These are phyloP conservation scores for Drosophila greeni DNA, from an alignment of 2,888 invertebrate species.

Conservation along the genomic window DNA sequence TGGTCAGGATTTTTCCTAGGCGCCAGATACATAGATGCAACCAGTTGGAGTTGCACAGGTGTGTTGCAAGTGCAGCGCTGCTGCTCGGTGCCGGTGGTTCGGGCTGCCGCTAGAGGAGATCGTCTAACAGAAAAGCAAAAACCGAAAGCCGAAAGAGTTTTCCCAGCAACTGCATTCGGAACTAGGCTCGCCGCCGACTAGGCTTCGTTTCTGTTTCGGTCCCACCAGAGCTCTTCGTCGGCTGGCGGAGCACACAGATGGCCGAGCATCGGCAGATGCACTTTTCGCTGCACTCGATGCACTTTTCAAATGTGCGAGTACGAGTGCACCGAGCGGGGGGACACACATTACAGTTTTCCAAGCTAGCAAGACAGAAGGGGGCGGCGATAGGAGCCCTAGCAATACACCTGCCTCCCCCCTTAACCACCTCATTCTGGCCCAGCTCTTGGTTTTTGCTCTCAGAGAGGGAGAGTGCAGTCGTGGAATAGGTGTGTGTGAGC, in stretches of 20 bases:
- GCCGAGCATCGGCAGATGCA: slow-evolving; percentile 26
- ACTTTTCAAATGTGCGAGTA: slow-evolving; percentile 69
- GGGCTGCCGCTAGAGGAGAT: slow-evolving; percentile 24
- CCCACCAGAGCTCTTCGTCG: slow-evolving; percentile 32
- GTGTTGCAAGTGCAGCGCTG: slow-evolving; percentile 15
- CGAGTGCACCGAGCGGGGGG: slow-evolving; percentile 26
- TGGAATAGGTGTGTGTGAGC: slow-evolving; percentile 28
- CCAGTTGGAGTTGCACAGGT: slow-evolving; percentile 44
- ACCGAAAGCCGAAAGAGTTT: slow-evolving; percentile 60
- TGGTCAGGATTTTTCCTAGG: slow-evolving; percentile 66
- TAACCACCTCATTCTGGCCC: slow-evolving; percentile 11
- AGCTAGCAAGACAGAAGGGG: slow-evolving; percentile 41
- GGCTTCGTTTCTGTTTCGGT: slow-evolving; percentile 33
- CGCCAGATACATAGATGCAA: slow-evolving; percentile 63
- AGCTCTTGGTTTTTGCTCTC: slow-evolving; percentile 39
- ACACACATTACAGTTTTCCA: slow-evolving; percentile 59
- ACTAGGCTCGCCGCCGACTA: slow-evolving; percentile 54
- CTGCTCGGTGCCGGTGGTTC: slow-evolving; percentile 5
- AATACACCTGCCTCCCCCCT: not conserved
- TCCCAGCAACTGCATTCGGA: slow-evolving; percentile 64
- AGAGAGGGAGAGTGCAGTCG: slow-evolving; percentile 21
- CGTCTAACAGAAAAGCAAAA: slow-evolving; percentile 61
- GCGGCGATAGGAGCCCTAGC: slow-evolving; percentile 56
- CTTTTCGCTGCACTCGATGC: slow-evolving; percentile 55
- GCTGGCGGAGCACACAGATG: slow-evolving; percentile 24